These are phyloP conservation scores for Bovichtus variegatus DNA, from an alignment of 2,797 vertebrate species.

Conservation along the genomic window DNA sequence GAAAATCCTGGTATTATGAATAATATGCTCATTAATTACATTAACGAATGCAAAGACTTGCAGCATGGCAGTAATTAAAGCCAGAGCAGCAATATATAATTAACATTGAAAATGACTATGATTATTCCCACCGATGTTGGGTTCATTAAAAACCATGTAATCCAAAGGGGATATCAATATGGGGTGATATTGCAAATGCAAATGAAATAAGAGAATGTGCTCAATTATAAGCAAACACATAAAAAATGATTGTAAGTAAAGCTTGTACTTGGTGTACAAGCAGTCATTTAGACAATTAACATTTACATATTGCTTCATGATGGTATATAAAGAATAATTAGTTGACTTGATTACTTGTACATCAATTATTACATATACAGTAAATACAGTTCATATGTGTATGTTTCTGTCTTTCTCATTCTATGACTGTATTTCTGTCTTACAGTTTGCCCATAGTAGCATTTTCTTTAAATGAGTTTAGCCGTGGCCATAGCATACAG, in stretches of 20 bases:
- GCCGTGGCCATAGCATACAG: slow-evolving; percentile 9
- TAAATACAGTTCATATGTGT: neutral
- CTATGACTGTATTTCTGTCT: neutral
- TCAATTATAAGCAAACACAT: slow-evolving; percentile 44
- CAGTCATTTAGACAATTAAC: slow-evolving; percentile 42
- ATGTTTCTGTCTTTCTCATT: neutral
- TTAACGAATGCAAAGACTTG: slow-evolving; percentile 52
- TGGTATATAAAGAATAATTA: slow-evolving; percentile 1
- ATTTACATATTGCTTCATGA: slow-evolving; percentile 16
- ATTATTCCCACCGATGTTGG: slow-evolving; percentile 67
- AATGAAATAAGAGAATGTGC: slow-evolving; percentile 51
- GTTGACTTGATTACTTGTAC: slow-evolving; percentile 7
- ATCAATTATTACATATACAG: neutral
- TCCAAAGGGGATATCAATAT: slow-evolving; percentile 65
- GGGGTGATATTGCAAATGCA: slow-evolving; percentile 55
- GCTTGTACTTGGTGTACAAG: neutral
- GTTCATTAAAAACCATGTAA: slow-evolving; percentile 76
- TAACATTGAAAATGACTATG: slow-evolving; percentile 71
- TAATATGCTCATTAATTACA: slow-evolving; percentile 66
- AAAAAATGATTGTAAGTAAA: slow-evolving; percentile 31
- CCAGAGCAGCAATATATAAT: slow-evolving; percentile 67
- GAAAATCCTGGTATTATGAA: slow-evolving; percentile 35
- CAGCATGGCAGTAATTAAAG: slow-evolving; percentile 72
- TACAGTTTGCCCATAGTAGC: neutral
- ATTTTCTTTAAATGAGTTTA: slow-evolving; percentile 49